These are phyloP conservation scores for Champsocephalus esox DNA, from an alignment of 2,797 vertebrate genomes.

Conservation along the genomic window DNA sequence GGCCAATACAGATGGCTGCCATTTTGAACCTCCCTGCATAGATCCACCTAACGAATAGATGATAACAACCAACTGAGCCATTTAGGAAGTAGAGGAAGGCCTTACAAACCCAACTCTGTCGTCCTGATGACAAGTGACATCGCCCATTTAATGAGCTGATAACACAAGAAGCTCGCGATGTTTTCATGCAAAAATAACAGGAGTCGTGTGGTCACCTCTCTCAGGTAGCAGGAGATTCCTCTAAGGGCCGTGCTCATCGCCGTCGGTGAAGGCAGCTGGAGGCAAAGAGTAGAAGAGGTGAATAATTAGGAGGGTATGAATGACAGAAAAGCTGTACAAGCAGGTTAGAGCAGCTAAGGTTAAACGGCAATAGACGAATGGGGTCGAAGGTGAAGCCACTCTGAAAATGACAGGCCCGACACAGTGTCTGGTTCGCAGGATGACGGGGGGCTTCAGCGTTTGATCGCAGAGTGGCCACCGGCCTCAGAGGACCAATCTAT, in stretches of 20 bases:
- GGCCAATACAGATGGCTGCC: too few species aligned
- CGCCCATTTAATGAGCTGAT: too few species aligned
- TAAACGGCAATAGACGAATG: conserved; percentile 13
- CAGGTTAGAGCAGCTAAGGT: conserved; percentile 4
- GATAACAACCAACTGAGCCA: too few species aligned
- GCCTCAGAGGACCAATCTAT: conserved; percentile 65
- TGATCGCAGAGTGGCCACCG: conserved; percentile 64
- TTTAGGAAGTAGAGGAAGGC: too few species aligned
- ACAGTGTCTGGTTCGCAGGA: conserved; percentile 37
- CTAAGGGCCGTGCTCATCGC: conserved; percentile 91
- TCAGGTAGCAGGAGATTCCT: conserved; percentile 94
- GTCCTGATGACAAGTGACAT: too few species aligned
- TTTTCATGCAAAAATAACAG: conserved; percentile 8
- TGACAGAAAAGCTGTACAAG: conserved; percentile 19
- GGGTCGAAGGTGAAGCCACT: conserved; percentile 47
- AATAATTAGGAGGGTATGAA: conserved; percentile 17
- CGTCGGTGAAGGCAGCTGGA: conserved; percentile 90
- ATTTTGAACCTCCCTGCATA: too few species aligned
- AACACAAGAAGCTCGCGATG: not conserved
- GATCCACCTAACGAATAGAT: too few species aligned
- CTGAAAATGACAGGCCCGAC: conserved; percentile 65
- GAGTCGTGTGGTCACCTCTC: conserved; percentile 85
- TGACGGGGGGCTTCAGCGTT: conserved; percentile 58
- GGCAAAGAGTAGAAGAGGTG: conserved; percentile 16
- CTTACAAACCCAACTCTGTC: too few species aligned